Base-by-base conservation (phyloP, 2,888 invertebrate species). In the Blastobasis adustella region DNA sequence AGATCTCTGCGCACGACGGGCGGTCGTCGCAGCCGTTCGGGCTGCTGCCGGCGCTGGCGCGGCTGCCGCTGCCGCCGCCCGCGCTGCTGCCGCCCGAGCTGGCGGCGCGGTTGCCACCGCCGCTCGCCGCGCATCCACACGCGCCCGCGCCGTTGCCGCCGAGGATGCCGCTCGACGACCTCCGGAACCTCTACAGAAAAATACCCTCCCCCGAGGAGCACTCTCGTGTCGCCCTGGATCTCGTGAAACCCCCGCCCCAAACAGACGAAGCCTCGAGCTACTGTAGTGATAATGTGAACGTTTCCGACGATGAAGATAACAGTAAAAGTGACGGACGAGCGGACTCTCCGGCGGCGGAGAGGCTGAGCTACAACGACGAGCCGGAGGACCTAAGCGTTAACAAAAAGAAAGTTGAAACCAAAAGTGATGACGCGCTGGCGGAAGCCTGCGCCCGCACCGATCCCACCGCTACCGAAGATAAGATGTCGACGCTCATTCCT, bases 1-100 rank as follows among this genome's bases (percentile, higher is more conserved):
- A 98, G 87, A 96, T 97, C 59, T 96, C 96, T 8, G 96, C 96
- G 5, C 96, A 97, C 74, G 96, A 97, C 76, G 96, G 96, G n/a
- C 90, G 97, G 50, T 95, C 95, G 51, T 90, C 95, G 46, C 93
- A 95, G 85, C 92, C 96, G 50, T 96, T 96, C 70, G 91, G 94
- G 53, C 82, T 95, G 59, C 88, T 94, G 51, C 91, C 91, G 54
- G 91, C 93, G 45, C 91, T 94, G 68, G 92, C 93, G 52, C 90
- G 94, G 23, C 91, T 94, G 67, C 93, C 93, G n/a, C 74, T 94
- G 56, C 89, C 93, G 42, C 93, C 93, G 5, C 92, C 93, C 5
- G 89, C 92, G 1, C 89, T 93, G 53, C 88, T 93, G 53, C 90
- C 92, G 9, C 92, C 92, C 47, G 92, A 93, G 62, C 79, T 87